phyloP scores from a whole-genome alignment of 1,140 invertebrate genomes.

The Tribolium castaneum region DNA sequence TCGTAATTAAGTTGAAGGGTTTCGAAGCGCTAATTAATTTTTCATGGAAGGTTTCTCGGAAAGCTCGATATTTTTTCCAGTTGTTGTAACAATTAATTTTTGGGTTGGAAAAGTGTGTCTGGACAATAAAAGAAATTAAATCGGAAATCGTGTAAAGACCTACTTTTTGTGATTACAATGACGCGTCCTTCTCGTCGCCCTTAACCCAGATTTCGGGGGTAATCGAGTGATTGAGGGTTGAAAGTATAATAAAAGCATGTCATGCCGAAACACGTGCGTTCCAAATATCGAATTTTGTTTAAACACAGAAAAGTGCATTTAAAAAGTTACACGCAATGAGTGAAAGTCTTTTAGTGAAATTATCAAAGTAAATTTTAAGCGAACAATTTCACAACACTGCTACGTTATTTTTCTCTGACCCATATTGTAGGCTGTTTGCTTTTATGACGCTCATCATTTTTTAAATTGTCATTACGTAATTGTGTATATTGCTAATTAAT shows the following conservation, averaged over 20 bases:
- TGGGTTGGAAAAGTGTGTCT: neutral
- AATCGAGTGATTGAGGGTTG: slow-evolving; percentile 39
- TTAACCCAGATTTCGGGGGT: slow-evolving; percentile 39
- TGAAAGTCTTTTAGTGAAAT: slow-evolving; percentile 43
- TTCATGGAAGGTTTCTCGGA: neutral
- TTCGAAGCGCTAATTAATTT: neutral
- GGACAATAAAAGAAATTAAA: neutral
- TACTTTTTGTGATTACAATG: slow-evolving; percentile 25
- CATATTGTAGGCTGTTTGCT: slow-evolving; percentile 16
- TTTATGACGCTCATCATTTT: slow-evolving; percentile 31
- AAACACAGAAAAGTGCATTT: slow-evolving; percentile 7
- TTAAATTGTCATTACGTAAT: slow-evolving; percentile 33
- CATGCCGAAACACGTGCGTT: slow-evolving; percentile 11
- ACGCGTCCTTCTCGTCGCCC: slow-evolving; percentile 25
- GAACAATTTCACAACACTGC: slow-evolving; percentile 31
- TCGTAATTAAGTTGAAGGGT: neutral
- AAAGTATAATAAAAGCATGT: slow-evolving; percentile 26
- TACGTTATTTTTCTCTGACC: slow-evolving; percentile 27
- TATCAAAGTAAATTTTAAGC: slow-evolving; percentile 40
- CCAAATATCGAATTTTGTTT: neutral
- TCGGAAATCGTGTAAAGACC: slow-evolving; percentile 16
- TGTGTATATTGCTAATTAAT: slow-evolving; percentile 35
- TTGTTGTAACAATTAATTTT: neutral
- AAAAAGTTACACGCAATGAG: slow-evolving; percentile 38
- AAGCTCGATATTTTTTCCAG: neutral